Conservation (phyloP, 2,888 invertebrate genomes). For the Panzeria rudis region DNA sequence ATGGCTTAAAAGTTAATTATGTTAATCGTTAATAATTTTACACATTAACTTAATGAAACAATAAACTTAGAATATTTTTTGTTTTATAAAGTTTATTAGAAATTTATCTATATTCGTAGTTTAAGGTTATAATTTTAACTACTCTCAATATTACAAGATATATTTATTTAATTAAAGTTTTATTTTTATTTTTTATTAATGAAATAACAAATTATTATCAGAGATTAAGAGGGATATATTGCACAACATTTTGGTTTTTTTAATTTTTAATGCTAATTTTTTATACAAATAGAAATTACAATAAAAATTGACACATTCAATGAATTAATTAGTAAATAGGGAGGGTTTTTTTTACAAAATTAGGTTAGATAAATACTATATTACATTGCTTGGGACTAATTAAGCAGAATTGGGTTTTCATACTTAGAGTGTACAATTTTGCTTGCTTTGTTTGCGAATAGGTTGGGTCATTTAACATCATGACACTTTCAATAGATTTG, state of each 20-base stretch:
- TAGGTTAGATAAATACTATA: background rate
- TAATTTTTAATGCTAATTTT: constrained; percentile 9
- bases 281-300: constrained; percentile 16
- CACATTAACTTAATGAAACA: constrained; percentile 72
- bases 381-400: background rate
- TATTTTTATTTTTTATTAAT: constrained; percentile 39
- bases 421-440: too few species aligned
- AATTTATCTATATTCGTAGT: constrained; percentile 36
- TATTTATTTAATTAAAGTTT: constrained; percentile 30
- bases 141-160: constrained; percentile 4
- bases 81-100: background rate
- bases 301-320: constrained; percentile 65
- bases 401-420: too few species aligned
- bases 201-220: constrained; percentile 58
- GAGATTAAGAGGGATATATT: constrained; percentile 20
- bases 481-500: too few species aligned
- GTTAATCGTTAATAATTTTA: constrained; percentile 40
- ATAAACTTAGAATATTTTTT: constrained; percentile 64
- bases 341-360: constrained; percentile 24
- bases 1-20: constrained; percentile 50
- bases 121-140: constrained; percentile 15
- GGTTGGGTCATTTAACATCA: too few species aligned
- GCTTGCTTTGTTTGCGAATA: too few species aligned
- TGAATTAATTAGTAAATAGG: background rate
- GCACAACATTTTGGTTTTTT: constrained; percentile 53